A percentile compares a stretch with the other conserved stretches of the same genome.
These are phyloP conservation scores for Pseudochirops cupreus DNA, from an alignment of 2,797 vertebrate genomes.

Conservation along the genomic window DNA sequence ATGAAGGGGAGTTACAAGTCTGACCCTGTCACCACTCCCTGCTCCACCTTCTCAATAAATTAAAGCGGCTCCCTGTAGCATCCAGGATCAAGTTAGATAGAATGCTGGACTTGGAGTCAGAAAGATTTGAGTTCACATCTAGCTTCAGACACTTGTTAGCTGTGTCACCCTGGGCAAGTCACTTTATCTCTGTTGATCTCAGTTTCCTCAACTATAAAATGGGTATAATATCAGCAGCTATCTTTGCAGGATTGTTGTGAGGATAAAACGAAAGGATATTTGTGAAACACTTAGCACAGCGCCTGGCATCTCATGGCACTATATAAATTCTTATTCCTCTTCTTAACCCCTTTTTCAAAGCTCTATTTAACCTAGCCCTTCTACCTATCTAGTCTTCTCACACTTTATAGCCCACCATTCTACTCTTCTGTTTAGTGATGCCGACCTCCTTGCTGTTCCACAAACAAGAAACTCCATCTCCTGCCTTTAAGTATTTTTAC, in stretches of 20 bases:
- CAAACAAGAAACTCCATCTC: not conserved
- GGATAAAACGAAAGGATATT: not conserved
- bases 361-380: not conserved
- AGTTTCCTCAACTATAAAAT: not conserved
- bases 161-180: not conserved
- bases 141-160: not conserved
- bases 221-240: not conserved
- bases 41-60: not conserved
- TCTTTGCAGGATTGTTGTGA: not conserved
- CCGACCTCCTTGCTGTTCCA: not conserved
- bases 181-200: not conserved
- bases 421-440: not conserved
- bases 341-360: not conserved
- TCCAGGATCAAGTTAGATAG: not conserved
- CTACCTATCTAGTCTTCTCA: not conserved
- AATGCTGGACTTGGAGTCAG: not conserved
- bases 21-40: not conserved
- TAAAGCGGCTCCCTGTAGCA: not conserved
- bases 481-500: too few species aligned
- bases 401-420: not conserved
- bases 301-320: not conserved
- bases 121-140: not conserved
- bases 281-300: not conserved
- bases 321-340: not conserved
- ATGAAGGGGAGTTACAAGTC: not conserved